Percentiles rank a stretch among this genome's conserved stretches.
Evolutionary conservation across 23 tunicate genomes (phyloP).

Genomic region (Ciona savignyi): DNA sequence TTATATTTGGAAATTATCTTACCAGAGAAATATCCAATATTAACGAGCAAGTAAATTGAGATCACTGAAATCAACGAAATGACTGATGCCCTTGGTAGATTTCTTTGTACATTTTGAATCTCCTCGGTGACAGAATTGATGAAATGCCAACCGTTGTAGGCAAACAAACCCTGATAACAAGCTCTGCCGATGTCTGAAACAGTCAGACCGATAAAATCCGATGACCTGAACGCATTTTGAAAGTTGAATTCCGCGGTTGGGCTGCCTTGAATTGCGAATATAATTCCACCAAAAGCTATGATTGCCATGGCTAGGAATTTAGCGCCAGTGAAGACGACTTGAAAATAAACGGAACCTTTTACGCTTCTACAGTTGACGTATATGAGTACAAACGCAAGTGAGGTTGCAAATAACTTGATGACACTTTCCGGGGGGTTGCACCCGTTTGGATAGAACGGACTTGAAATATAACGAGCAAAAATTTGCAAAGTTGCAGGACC

Average conservation of each 20-base stretch:
- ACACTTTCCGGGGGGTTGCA: constrained; percentile 31
- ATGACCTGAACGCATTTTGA: background rate
- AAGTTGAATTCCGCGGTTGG: background rate
- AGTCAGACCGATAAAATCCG: background rate
- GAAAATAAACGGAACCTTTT: constrained; percentile 19
- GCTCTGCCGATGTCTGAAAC: constrained; percentile 11
- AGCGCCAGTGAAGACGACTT: constrained; percentile 28
- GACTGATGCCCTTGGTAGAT: constrained; percentile 27
- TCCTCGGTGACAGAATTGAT: constrained; percentile 35
- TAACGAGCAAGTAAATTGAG: constrained; percentile 34
- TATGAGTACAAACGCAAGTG: background rate
- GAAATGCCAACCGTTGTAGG: constrained; percentile 36
- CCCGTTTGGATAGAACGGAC: constrained; percentile 28
- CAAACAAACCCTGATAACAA: constrained; percentile 38
- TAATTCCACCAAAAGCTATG: background rate
- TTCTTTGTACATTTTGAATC: constrained; percentile 27
- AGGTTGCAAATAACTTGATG: constrained; percentile 24
- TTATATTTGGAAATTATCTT: no score
- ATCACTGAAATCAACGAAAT: constrained; percentile 18
- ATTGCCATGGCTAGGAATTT: background rate
- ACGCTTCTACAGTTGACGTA: constrained; percentile 43
- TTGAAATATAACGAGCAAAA: constrained; percentile 33
- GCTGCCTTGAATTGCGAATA: background rate
- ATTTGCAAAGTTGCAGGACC: constrained; percentile 17
- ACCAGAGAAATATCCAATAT: constrained; percentile 73